Evolutionary conservation across 2,797 vertebrate species (phyloP), one percentile per base, ranked within the genome.

Genomic region (Enteromius argenteus): DNA sequence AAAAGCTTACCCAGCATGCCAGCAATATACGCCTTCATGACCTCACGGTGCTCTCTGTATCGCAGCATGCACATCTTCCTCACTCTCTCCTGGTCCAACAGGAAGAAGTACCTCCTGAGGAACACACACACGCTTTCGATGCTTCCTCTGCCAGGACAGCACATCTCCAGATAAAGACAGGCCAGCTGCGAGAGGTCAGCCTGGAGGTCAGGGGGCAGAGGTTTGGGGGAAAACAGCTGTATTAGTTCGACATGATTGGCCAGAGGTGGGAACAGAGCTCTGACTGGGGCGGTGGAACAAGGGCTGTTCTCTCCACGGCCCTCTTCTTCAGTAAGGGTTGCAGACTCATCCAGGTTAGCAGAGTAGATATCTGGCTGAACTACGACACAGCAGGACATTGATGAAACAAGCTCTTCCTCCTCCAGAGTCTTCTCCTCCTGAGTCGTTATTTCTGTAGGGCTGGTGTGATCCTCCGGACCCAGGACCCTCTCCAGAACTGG

Each of bases 71-170:
- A 95, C 91, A 95, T 96, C 39, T 93, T 95, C 77, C 97, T 97
- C 64, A 97, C 83, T 32, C 97, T 96, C 88, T 96, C 97, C 69
- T 95, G 93, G 87, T 99, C 96, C 90, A 99, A 87, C 84, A 99
- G 95, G 66, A 97, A 98, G 91, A 99, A 99, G 89, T 96, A 98
- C 69, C 90, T 95, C 14, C 81, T 93, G 79, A 99, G 92, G 90
- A 98, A 99, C 0, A 86, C 51, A 7, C 79, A 81, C 53, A 93
- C 93, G 0, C 73, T 90, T 60, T 88, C n/a, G 0, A 66, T 79
- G 80, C 6, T 0, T 79, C 44, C 73, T 68, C 64, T 23, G 15
- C 53, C 35, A 1, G 89, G 30, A 89, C 93, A 94, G 90, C 84
- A 87, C 88, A 98, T 89, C 89, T 99, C 98, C 76, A 97, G 91